Base-by-base conservation (phyloP, 2,888 invertebrate genomes). In the Dastarcus helophoroides region DNA sequence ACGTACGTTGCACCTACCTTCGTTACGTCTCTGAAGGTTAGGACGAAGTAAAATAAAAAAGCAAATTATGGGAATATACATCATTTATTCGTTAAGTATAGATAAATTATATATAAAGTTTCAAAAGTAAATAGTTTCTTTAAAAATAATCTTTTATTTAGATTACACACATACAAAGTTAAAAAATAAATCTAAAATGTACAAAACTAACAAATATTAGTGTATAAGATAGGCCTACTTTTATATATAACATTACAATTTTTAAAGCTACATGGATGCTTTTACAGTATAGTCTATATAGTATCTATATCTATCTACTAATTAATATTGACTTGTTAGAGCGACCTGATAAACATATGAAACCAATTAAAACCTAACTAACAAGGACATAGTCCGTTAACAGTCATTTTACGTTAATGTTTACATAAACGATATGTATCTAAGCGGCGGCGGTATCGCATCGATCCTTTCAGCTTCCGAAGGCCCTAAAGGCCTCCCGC, bases 241-340 rank as follows among this genome's bases (percentile, higher is more conserved):
- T 48, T 44, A 46, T 10, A 37, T 40, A 43, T 44, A 46, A 51
- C 44, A 46, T 46, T 46, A 46, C 47, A 46, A 39, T 31, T 37
- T 49, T 50, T n/a, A n/a, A 55, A 56, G 55, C 55, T 55, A 54
- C 53, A 53, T 50, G 47, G 51, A 51, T 51, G 47, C 48, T 41
- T 46, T 35, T 33, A 24, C 40, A 43, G 33, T 47, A 50, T 51
- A 46, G 41, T 52, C 47, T 50, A 47, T 50, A 37, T 42, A 38
- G 35, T 44, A 48, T 49, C 40, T 38, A 31, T 42, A 40, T 46
- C 51, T 50, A 35, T 41, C 38, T 45, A 47, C 51, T 57, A 54
- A 51, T 54, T 58, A 58, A 56, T 58, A 60, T 58, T 58, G 59
- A 58, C 59, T 59, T 51, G 53, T 56, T 48, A 58, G 58, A 58